Percentiles rank a stretch among this genome's conserved stretches.
Evolutionary conservation across 2,113 vertebrate species (phyloP).

Genomic region (Lophius piscatorius): DNA sequence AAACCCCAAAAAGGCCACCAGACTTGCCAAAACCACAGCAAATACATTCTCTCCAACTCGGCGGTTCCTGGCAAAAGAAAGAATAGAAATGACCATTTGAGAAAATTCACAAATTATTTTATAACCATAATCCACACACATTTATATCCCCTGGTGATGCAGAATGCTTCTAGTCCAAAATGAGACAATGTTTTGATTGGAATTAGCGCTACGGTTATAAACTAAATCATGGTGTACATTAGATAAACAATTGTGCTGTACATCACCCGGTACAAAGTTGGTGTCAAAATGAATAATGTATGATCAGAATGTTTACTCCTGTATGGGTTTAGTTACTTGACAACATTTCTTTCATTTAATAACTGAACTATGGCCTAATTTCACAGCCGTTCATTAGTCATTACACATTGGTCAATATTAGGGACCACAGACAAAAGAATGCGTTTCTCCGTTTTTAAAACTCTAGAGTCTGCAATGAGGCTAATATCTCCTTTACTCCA

Average conservation of each 20-base stretch:
- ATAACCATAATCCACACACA: not conserved
- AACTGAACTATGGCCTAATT: not conserved
- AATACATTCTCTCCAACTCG: constrained; percentile 95
- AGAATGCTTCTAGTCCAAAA: not conserved
- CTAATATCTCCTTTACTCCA: not conserved
- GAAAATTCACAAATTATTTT: not conserved
- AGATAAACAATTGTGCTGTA: not conserved
- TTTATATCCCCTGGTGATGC: not conserved
- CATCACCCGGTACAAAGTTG: too few relatives aligned
- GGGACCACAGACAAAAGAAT: not conserved
- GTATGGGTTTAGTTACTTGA: not conserved
- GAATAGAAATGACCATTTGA: not conserved
- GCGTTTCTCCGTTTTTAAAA: not conserved
- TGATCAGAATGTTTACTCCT: not conserved
- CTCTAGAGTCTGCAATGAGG: too few relatives aligned
- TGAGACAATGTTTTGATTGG: not conserved
- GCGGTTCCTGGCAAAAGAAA: constrained; percentile 83
- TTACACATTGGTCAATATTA: not conserved
- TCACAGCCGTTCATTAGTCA: not conserved
- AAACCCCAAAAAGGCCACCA: constrained; percentile 97
- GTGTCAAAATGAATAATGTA: too few relatives aligned
- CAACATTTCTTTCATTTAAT: not conserved
- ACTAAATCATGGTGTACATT: not conserved
- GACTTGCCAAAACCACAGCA: constrained; percentile 92
- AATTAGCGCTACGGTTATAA: not conserved